Conservation (phyloP, 2,797 vertebrate species). For the Sternarchorhynchus goeldii region DNA sequence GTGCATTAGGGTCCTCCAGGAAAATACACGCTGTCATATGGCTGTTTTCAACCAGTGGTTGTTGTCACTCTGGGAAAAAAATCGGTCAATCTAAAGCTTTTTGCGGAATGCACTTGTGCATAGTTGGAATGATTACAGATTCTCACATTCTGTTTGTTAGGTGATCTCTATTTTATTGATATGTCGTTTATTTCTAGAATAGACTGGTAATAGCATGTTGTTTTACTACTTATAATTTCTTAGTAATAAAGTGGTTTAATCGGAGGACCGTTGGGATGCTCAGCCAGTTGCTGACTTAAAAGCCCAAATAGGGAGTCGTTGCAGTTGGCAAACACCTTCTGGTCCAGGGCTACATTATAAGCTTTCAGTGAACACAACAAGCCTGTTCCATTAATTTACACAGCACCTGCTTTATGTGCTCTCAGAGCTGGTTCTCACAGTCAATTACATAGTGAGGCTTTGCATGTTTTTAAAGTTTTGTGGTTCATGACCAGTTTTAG, state of each 20-base stretch:
- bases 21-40: constrained; percentile 28
- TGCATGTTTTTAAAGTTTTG: background rate
- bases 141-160: too few relatives aligned
- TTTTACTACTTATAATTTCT: background rate
- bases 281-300: background rate
- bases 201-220: background rate
- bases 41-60: constrained; percentile 21
- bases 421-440: background rate
- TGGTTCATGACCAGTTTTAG: background rate
- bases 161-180: too few relatives aligned
- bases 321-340: background rate
- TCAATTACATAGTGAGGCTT: background rate
- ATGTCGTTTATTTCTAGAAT: too few relatives aligned
- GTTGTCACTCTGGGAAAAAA: constrained; percentile 30
- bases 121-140: too few relatives aligned
- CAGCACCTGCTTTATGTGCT: background rate
- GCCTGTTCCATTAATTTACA: background rate
- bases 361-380: background rate
- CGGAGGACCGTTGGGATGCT: background rate
- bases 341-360: background rate
- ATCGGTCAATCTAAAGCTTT: background rate
- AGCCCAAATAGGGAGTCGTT: background rate
- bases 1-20: constrained; percentile 29
- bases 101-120: background rate
- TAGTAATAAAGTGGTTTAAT: background rate